phyloP scores from a whole-genome alignment of 64 coral and sea anemone species.

The Acropora yongei region DNA sequence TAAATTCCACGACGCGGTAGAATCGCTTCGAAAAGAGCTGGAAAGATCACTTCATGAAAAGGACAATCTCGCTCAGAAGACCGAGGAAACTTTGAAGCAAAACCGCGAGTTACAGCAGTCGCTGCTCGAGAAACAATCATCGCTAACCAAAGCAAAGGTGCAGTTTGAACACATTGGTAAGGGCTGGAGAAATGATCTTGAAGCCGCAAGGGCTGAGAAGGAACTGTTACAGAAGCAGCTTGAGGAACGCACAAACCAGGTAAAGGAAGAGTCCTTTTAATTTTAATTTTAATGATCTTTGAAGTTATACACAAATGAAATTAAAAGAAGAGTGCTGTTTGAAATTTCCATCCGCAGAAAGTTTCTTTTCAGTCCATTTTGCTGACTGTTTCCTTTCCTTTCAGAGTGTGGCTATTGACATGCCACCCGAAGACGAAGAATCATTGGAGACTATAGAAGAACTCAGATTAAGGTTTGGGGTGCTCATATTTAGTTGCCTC shows the following conservation, averaged over 20 bases:
- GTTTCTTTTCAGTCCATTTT: no score
- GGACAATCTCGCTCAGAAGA: slow-evolving; percentile 62
- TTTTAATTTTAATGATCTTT: no score
- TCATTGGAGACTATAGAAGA: slow-evolving; percentile 7
- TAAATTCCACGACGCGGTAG: slow-evolving; percentile 78
- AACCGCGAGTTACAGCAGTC: slow-evolving; percentile 66
- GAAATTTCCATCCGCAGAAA: no score
- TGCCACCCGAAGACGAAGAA: slow-evolving; percentile 7
- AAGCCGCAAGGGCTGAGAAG: slow-evolving; percentile 60
- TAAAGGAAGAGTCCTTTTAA: not conserved
- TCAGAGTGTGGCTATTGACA: slow-evolving; percentile 31
- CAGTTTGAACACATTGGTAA: slow-evolving; percentile 93
- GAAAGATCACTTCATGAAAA: slow-evolving; percentile 64
- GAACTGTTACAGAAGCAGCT: slow-evolving; percentile 43
- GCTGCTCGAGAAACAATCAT: slow-evolving; percentile 73
- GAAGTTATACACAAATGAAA: no score
- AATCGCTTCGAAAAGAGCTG: slow-evolving; percentile 69
- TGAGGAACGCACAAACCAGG: slow-evolving; percentile 20
- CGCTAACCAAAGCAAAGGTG: slow-evolving; percentile 76
- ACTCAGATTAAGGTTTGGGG: slow-evolving; percentile 2
- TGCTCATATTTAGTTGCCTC: not conserved
- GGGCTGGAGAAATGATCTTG: slow-evolving; percentile 89
- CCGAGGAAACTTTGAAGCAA: slow-evolving; percentile 49
- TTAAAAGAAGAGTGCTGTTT: no score
- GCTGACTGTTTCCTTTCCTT: not conserved